phyloP scores from a whole-genome alignment of 2,113 vertebrate species.

The Elephantulus edwardii region DNA sequence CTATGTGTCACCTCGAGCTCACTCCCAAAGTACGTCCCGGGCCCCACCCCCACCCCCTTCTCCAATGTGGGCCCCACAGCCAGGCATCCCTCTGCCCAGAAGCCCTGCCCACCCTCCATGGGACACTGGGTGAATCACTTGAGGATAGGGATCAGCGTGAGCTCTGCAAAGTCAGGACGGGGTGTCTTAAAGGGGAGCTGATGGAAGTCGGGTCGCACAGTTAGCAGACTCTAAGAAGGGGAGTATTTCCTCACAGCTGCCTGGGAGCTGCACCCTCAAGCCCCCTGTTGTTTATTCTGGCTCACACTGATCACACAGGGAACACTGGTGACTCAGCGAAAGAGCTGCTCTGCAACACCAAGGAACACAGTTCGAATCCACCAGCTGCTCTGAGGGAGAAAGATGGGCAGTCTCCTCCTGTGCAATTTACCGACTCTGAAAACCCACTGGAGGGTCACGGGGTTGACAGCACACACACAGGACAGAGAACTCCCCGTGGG shows the following conservation, averaged over 20 bases:
- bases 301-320: too few relatives aligned
- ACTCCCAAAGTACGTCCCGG: rapidly evolving
- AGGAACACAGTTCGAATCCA: too few relatives aligned
- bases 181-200: background rate
- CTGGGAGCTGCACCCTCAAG: background rate
- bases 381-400: too few relatives aligned
- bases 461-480: too few relatives aligned
- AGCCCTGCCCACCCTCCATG: rapidly evolving
- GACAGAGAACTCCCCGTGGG: too few relatives aligned
- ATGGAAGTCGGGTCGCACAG: background rate
- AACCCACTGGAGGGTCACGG: too few relatives aligned
- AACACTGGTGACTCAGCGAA: too few relatives aligned
- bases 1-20: background rate
- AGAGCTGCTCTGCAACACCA: too few relatives aligned
- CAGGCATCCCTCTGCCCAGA: background rate
- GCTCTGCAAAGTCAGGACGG: background rate
- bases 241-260: background rate
- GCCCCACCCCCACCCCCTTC: background rate
- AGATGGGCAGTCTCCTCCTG: too few relatives aligned
- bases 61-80: background rate
- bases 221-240: background rate
- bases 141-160: background rate
- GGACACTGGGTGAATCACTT: too few relatives aligned
- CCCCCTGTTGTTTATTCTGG: too few relatives aligned
- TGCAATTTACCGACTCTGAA: too few relatives aligned